These are phyloP conservation scores for Mormyrops attenuatus DNA, from an alignment of 2,797 vertebrate genomes.

Conservation along the genomic window DNA sequence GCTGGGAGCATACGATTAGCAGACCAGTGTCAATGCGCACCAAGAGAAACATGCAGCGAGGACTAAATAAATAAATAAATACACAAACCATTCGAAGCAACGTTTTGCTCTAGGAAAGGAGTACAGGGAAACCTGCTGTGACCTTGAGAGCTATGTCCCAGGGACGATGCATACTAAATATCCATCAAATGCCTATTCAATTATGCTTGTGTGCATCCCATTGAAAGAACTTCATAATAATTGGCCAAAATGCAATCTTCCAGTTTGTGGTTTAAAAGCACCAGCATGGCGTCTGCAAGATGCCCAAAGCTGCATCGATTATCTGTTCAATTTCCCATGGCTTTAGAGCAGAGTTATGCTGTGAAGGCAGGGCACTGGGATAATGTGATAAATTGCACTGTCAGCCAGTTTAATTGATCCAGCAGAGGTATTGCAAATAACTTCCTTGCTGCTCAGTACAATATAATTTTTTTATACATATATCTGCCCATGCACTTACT, in stretches of 20 bases:
- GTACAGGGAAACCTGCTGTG: neutral
- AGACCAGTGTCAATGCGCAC: neutral
- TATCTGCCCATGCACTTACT: neutral
- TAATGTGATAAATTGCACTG: slow-evolving; percentile 18
- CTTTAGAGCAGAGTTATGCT: neutral
- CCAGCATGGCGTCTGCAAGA: neutral
- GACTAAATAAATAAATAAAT: neutral
- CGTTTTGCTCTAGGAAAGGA: neutral
- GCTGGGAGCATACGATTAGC: neutral
- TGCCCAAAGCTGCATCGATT: neutral
- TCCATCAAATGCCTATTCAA: neutral
- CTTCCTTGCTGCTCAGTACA: neutral
- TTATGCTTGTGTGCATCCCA: neutral
- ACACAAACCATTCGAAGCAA: neutral
- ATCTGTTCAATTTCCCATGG: slow-evolving; percentile 6
- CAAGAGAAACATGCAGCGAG: neutral
- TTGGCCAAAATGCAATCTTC: neutral
- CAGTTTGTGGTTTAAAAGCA: slow-evolving; percentile 13
- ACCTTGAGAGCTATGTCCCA: neutral
- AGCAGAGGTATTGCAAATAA: neutral
- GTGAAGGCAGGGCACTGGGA: neutral
- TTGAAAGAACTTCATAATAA: neutral
- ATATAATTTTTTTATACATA: neutral
- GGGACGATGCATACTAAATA: neutral
- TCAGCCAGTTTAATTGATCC: slow-evolving; percentile 8